phyloP scores from a whole-genome alignment of 2,113 vertebrate genomes.

The Callionymus lyra region DNA sequence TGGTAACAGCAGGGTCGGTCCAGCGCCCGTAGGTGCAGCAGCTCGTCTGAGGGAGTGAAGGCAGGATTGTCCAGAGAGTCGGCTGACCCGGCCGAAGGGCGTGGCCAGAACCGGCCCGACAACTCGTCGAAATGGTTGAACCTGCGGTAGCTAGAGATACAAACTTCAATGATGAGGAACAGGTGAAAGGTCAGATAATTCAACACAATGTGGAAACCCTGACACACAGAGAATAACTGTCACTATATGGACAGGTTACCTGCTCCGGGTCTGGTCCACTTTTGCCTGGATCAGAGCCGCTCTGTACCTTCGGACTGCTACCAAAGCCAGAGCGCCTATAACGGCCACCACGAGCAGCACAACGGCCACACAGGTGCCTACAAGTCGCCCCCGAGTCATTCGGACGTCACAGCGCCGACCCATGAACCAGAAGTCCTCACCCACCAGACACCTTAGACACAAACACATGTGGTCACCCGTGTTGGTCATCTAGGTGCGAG shows the following conservation, averaged over 20 bases:
- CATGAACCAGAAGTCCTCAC: constrained; percentile 83
- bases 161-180: no score
- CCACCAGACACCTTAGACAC: constrained; percentile 70
- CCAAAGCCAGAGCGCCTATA: constrained; percentile 52
- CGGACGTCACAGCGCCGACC: constrained; percentile 73
- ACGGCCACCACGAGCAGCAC: constrained; percentile 60
- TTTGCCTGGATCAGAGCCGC: constrained; percentile 74
- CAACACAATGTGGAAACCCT: not conserved
- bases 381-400: constrained; percentile 71
- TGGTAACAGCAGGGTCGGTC: constrained; percentile 72
- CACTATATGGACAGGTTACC: constrained; percentile 62
- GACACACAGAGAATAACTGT: not conserved
- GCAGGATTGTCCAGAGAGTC: constrained; percentile 78
- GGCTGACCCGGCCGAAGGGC: constrained; percentile 65
- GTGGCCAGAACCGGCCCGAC: constrained; percentile 75
- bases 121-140: constrained; percentile 86
- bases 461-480: not conserved
- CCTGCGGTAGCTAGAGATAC: constrained; percentile 70
- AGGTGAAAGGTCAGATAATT: no score
- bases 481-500: not conserved
- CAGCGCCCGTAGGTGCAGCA: constrained; percentile 71
- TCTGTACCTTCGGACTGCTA: constrained; percentile 71
- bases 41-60: constrained; percentile 77
- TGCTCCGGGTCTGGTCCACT: constrained; percentile 81
- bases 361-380: constrained; percentile 63